Base-by-base conservation (phyloP, 2,888 invertebrate species). In the Himalopsyche kuldschensis region DNA sequence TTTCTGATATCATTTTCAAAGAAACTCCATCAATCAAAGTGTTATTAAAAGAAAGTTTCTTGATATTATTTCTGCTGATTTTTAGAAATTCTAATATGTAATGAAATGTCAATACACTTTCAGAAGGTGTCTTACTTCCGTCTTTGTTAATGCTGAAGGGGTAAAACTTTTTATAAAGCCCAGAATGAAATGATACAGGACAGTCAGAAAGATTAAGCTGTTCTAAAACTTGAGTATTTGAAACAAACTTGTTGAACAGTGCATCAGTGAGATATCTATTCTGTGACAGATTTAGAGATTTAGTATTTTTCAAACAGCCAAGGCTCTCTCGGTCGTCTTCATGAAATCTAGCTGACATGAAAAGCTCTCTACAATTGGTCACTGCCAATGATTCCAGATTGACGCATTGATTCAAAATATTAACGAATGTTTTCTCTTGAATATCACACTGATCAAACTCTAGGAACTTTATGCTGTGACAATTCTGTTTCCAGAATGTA, bases 241-340 rank as follows among this genome's bases (percentile, higher is more conserved):
- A 90, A 2, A 94, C 91, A 87, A 96, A 91, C 87, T 95, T 92
- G 87, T 93, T 92, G 80, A 96, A 93, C 15, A 95, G 91, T n/a
- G 94, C 94, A 91, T 96, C 96, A 2, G 95, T 95, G 48, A 96
- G 90, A 88, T 95, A 95, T 86, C 95, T 92, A 88, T 96, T 95
- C 55, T 93, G 93, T 27, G 93, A 92, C 82, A 96, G 89, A 82
- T 93, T 94, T 31, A 96, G 89, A 80, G 90, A 90, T 85, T 90
- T 92, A 15, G 96, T 89, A 85, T 92, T 91, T 83, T 91, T 90
- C 27, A 93, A 90, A 79, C 90, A 91, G 47, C 90, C 88, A 17
- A 90, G 88, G 77, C 90, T 87, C 55, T 92, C 89, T 1, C 93
- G 90, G 86, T 95, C 94, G 41, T 93, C 92, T 87, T 94, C 94